Evolutionary conservation across 1,140 invertebrate species (phyloP).

Genomic region (Cyphomyrmex costatus): DNA sequence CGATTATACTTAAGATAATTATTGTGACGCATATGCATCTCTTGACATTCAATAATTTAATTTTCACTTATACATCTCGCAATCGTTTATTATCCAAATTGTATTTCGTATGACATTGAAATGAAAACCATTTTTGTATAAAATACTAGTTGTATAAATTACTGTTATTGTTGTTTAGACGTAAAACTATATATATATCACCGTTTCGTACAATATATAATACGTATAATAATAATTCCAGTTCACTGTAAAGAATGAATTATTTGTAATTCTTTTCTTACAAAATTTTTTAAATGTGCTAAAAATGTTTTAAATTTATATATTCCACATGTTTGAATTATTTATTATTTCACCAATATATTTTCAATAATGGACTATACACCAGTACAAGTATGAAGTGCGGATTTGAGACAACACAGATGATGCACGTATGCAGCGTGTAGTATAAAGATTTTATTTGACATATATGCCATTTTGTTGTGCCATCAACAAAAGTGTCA

Average conservation of each 20-base stretch:
- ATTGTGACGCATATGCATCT: constrained; percentile 57
- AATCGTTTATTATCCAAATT: constrained; percentile 64
- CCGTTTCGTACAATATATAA: constrained; percentile 11
- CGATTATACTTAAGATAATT: constrained; percentile 29
- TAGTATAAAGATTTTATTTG: no score
- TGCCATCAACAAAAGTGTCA: no score
- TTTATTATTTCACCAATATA: not conserved
- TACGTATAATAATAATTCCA: constrained; percentile 18
- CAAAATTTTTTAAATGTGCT: not conserved
- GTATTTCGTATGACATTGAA: constrained; percentile 72
- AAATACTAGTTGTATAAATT: constrained; percentile 52
- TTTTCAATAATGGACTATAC: no score
- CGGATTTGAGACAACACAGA: no score
- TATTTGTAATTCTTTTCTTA: not conserved
- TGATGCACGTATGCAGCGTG: no score
- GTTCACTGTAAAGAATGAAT: not conserved
- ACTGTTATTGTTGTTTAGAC: constrained; percentile 18
- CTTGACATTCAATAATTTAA: constrained; percentile 59
- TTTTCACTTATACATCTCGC: constrained; percentile 64
- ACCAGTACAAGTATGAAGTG: no score
- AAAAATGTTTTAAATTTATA: not conserved
- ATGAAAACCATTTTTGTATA: constrained; percentile 79
- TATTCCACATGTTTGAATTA: not conserved
- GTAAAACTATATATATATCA: not conserved
- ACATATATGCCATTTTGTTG: no score